Base-by-base conservation (phyloP, 1,140 invertebrate species). In the Campodea augens region DNA sequence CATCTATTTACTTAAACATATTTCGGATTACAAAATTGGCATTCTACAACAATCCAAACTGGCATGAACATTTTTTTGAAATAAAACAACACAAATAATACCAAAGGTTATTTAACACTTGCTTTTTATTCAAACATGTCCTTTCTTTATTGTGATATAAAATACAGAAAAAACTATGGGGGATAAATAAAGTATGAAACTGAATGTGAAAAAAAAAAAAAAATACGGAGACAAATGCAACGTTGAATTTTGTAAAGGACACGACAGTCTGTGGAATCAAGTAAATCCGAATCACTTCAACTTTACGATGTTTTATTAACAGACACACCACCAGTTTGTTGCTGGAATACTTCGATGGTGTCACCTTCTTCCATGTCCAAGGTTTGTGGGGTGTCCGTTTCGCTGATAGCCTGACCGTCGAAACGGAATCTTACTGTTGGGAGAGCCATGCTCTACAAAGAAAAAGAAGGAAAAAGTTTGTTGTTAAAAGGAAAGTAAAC, bases 321-420 rank as follows among this genome's bases (percentile, higher is more conserved):
- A n/a, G n/a, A n/a, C n/a, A n/a, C n/a, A n/a, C 86, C 86, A 46
- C 86, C 85, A 37, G 85, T 87, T 63, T 92, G 88, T 65, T 90
- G 85, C 65, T 90, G 86, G 61, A 90, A 92, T 43, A 92, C 86
- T 69, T 92, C 88, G 68, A 93, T 92, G 54, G 86, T 88, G 57
- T 92, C 87, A 3, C 85, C 86, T 65, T 92, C 87, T 61, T 92
- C 87, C 87, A 93, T 92, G 57, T 91, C 86, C 53, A 92, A 64
- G 37, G 77, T 76, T 40, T 77, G 77, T 25, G 88, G 88, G 47
- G 88, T 92, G 56, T 92, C 88, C 60, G 78, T 77, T 67, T 92
- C 87, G 61, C 84, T 88, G 52, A 93, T 90, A n/a, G 86, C 82
- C 57, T 88, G 82, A 1, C 88, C 89, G 64, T 93, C 89, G 66